phyloP scores from a whole-genome alignment of 2,113 vertebrate species.

The Monopterus albus region DNA sequence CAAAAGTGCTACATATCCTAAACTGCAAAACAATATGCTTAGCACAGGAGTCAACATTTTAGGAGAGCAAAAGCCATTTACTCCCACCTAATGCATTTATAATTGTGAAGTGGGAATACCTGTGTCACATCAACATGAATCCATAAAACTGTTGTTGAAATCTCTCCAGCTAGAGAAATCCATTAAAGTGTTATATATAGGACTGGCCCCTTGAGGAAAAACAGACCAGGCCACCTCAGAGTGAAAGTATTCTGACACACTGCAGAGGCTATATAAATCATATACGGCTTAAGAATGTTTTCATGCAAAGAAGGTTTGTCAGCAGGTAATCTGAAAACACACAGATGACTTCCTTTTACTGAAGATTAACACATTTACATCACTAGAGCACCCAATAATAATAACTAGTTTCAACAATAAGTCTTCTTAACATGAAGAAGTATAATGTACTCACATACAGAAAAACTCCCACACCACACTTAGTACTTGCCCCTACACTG shows the following conservation, averaged over 20 bases:
- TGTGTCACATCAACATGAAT: not conserved
- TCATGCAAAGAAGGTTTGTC: not conserved
- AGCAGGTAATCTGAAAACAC: not conserved
- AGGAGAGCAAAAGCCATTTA: not conserved
- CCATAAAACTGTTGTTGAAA: slow-evolving; percentile 11
- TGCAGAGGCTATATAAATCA: not conserved
- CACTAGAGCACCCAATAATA: not conserved
- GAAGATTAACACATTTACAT: not conserved
- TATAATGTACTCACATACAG: not conserved
- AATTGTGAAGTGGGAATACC: not conserved
- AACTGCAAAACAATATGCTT: not conserved
- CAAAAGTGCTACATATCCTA: not conserved
- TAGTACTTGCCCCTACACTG: not conserved
- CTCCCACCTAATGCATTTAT: not conserved
- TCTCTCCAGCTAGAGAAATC: slow-evolving; percentile 9
- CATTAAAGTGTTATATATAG: not conserved
- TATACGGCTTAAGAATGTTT: not conserved
- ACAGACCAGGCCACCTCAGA: not conserved
- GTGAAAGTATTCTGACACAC: not conserved
- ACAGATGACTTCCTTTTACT: not conserved
- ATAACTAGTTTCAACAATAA: not conserved
- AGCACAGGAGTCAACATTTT: not conserved
- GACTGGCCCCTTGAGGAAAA: slow-evolving; percentile 2
- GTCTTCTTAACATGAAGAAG: not conserved
- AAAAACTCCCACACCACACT: not conserved